phyloP scores from a whole-genome alignment of 2,797 vertebrate genomes.

The Cuniculus paca region DNA sequence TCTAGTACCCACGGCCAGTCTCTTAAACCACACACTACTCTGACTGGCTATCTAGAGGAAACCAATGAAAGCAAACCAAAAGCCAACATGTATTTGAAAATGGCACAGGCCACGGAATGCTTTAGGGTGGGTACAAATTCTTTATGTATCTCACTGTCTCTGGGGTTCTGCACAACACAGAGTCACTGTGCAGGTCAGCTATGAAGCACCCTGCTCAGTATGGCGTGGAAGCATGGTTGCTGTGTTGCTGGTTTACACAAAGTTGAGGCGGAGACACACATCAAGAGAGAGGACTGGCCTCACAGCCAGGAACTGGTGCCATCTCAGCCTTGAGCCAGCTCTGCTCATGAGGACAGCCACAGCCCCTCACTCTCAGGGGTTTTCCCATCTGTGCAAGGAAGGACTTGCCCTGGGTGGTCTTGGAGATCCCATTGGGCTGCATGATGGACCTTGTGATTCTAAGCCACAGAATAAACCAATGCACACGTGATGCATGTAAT shows the following conservation, averaged over 20 bases:
- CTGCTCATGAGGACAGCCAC: not conserved
- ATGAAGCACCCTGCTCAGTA: not conserved
- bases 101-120: not conserved
- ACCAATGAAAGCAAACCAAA: not conserved
- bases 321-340: not conserved
- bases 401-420: not conserved
- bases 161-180: not conserved
- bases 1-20: not conserved
- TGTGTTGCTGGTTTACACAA: not conserved
- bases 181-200: not conserved
- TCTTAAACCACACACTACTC: not conserved
- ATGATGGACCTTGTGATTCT: not conserved
- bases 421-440: not conserved
- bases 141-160: not conserved
- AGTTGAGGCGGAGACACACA: not conserved
- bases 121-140: too few species aligned
- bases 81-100: not conserved
- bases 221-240: fast-evolving
- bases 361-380: not conserved
- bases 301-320: not conserved
- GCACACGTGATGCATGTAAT: not conserved
- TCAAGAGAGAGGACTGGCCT: not conserved
- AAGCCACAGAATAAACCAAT: not conserved
- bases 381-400: not conserved
- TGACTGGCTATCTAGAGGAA: not conserved